Evolutionary conservation across 2,113 vertebrate species (phyloP).

Genomic region (Crotalus tigris): DNA sequence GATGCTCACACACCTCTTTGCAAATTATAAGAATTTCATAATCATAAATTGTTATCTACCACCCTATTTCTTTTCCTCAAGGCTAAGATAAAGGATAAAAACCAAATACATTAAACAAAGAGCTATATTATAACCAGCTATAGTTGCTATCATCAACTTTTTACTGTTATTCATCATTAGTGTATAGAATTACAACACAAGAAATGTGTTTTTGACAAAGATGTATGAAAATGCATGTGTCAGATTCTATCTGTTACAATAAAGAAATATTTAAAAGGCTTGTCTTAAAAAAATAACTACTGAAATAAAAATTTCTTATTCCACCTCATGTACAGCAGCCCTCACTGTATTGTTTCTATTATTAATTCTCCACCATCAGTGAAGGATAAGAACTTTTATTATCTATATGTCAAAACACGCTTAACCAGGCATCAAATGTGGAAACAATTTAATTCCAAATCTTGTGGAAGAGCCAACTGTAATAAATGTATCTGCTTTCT

Average conservation of each 20-base stretch:
- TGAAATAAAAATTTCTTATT: not conserved
- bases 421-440: not conserved
- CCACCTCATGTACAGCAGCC: not conserved
- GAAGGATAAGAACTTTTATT: not conserved
- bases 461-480: not conserved
- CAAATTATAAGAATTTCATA: not conserved
- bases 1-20: not conserved
- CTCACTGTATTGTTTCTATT: not conserved
- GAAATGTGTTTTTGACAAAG: not conserved
- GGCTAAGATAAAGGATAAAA: not conserved
- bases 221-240: not conserved
- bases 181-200: not conserved
- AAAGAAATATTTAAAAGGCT: not conserved
- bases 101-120: not conserved
- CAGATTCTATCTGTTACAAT: not conserved
- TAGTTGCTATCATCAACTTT: not conserved
- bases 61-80: not conserved
- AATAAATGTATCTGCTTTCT: not conserved
- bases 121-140: not conserved
- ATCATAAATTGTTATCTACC: slow-evolving; percentile 1
- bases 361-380: not conserved
- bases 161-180: not conserved
- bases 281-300: not conserved
- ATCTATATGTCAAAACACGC: not conserved
- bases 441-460: not conserved